Evolutionary conservation across 2,888 invertebrate genomes (phyloP).

Genomic region (Cheilosia variabilis): DNA sequence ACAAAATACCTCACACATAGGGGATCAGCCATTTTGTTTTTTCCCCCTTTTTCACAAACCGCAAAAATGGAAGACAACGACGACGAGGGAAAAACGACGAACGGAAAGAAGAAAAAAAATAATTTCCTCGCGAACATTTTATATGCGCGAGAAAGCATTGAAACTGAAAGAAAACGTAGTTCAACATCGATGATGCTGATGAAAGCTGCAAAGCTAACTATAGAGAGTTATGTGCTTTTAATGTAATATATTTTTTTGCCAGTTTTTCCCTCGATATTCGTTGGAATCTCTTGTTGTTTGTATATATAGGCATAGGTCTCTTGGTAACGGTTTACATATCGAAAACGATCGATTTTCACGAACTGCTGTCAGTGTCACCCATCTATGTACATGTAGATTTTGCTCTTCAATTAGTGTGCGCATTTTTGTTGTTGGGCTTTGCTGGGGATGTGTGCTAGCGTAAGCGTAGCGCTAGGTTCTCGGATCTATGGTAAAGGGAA

Average conservation of each 20-base stretch:
- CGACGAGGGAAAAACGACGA: constrained; percentile 41
- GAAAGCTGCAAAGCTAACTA: constrained; percentile 41
- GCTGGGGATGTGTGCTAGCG: neutral
- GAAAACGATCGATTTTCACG: constrained; percentile 19
- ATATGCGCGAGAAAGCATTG: constrained; percentile 44
- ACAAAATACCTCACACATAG: constrained; percentile 50
- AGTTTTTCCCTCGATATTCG: constrained; percentile 5
- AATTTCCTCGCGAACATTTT: constrained; percentile 48
- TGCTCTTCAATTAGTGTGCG: constrained; percentile 1
- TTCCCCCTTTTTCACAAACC: constrained; percentile 55
- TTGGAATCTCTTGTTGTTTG: neutral
- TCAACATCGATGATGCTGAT: constrained; percentile 19
- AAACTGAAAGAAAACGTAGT: constrained; percentile 43
- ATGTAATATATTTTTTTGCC: constrained; percentile 48
- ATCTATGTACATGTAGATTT: no score
- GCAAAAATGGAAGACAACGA: constrained; percentile 3
- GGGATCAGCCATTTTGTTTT: constrained; percentile 74
- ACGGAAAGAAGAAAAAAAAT: constrained; percentile 32
- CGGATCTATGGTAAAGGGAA: constrained; percentile 13
- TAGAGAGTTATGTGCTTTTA: constrained; percentile 35
- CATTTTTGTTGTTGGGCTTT: neutral
- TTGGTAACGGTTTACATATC: neutral
- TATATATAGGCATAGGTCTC: neutral
- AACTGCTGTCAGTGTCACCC: no score
- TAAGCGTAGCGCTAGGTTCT: neutral